A percentile compares a stretch with the other conserved stretches of the same genome.
Evolutionary conservation across 2,888 invertebrate genomes (phyloP).

Genomic region (Xanthorhoe designata): DNA sequence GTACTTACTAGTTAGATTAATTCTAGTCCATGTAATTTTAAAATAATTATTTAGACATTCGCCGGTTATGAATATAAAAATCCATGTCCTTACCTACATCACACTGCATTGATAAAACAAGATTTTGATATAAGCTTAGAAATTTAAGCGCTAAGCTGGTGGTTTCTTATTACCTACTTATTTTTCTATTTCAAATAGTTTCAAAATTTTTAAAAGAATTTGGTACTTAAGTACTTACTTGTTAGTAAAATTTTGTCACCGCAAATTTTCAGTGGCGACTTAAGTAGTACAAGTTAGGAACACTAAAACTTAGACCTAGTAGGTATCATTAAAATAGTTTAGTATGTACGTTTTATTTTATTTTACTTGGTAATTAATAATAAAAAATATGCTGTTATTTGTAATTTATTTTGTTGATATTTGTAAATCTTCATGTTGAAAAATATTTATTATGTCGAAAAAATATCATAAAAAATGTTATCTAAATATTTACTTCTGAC

Average conservation of each 20-base stretch:
- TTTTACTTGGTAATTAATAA: conserved; percentile 59
- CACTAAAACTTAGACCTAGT: conserved; percentile 62
- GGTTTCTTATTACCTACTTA: too few relatives aligned
- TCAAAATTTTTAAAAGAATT: too few relatives aligned
- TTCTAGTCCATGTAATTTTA: conserved; percentile 84
- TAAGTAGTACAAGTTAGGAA: conserved; percentile 77
- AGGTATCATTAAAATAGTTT: conserved; percentile 61
- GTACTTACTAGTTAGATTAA: conserved; percentile 85
- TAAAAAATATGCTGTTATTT: conserved; percentile 71
- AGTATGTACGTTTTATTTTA: conserved; percentile 70
- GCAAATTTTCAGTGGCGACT: conserved; percentile 61
- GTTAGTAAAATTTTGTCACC: neutral
- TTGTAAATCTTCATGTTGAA: conserved; percentile 85
- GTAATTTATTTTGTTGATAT: conserved; percentile 86
- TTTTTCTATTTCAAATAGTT: too few relatives aligned
- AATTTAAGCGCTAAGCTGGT: too few relatives aligned
- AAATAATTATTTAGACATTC: conserved; percentile 77
- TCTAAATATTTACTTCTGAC: conserved; percentile 71
- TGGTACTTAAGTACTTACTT: too few relatives aligned
- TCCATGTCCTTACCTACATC: neutral
- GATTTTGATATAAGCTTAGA: neutral
- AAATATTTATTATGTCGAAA: conserved; percentile 84
- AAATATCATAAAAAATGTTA: conserved; percentile 78
- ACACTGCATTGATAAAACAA: neutral
- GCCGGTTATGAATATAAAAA: conserved; percentile 57